Evolutionary conservation across 2,888 invertebrate species (phyloP).

Genomic region (Dorcus parallelipipedus): DNA sequence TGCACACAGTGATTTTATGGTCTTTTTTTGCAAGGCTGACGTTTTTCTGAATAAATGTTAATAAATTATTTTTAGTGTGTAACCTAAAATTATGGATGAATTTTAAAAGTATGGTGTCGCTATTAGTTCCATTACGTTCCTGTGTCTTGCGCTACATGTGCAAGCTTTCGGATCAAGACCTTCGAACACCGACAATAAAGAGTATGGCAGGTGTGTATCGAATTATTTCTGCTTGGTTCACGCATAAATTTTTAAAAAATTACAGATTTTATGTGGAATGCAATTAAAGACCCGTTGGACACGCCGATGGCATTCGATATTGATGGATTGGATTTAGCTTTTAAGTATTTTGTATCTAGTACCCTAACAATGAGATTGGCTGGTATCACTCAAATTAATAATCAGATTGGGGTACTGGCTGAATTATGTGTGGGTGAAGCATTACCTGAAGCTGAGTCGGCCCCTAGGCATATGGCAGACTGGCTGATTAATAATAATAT

Average conservation of each 20-base stretch:
- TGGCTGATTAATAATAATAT: constrained; percentile 90
- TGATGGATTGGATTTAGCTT: constrained; percentile 88
- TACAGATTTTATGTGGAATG: constrained; percentile 91
- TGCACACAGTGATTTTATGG: no score
- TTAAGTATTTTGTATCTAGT: constrained; percentile 93
- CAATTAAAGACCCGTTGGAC: constrained; percentile 88
- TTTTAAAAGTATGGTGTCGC: constrained; percentile 82
- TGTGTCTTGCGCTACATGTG: constrained; percentile 92
- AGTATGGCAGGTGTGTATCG: constrained; percentile 80
- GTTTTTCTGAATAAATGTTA: no score
- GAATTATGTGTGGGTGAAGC: constrained; percentile 88
- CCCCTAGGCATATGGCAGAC: constrained; percentile 78
- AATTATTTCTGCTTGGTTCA: not conserved
- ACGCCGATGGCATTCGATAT: constrained; percentile 82
- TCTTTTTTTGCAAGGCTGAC: no score
- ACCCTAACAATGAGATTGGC: constrained; percentile 91
- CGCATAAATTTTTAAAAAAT: not conserved
- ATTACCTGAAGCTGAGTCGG: constrained; percentile 78
- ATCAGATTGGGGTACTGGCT: constrained; percentile 87
- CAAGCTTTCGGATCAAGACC: constrained; percentile 85
- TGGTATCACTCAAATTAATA: constrained; percentile 92
- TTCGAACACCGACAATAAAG: constrained; percentile 82
- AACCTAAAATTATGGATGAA: constrained; percentile 93
- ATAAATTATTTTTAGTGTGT: constrained; percentile 57
- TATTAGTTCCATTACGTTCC: constrained; percentile 82